These are phyloP conservation scores for Halictus rubicundus DNA, from an alignment of 1,140 invertebrate genomes.

Conservation along the genomic window DNA sequence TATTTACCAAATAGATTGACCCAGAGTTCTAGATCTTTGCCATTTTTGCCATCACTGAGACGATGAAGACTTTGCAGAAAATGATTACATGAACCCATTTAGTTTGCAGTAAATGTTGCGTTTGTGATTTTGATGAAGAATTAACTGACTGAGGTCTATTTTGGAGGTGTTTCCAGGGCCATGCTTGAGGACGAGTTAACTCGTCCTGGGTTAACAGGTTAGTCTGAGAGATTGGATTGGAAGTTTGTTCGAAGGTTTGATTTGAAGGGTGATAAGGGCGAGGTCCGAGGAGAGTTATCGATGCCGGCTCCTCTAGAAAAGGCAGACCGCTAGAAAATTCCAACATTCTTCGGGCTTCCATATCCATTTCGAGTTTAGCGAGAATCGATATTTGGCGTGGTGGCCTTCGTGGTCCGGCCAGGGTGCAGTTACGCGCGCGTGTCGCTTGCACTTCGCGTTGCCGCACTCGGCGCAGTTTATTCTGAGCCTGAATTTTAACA, in stretches of 20 bases:
- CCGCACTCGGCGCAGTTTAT: background rate
- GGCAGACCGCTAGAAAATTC: constrained; percentile 69
- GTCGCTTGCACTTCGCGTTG: constrained; percentile 23
- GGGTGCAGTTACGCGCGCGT: constrained; percentile 35
- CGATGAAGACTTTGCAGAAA: no score
- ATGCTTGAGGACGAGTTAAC: background rate
- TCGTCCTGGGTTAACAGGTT: background rate
- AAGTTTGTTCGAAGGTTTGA: background rate
- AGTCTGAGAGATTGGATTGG: background rate
- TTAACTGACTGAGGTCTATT: no score
- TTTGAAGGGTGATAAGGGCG: constrained; percentile 1
- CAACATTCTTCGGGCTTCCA: constrained; percentile 73
- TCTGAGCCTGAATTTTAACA: background rate
- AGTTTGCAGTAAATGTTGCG: no score
- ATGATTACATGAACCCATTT: no score
- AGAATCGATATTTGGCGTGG: constrained; percentile 70
- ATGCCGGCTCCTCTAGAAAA: background rate
- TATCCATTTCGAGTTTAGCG: constrained; percentile 74
- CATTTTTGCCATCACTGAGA: no score
- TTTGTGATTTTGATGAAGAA: no score
- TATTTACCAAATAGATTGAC: no score
- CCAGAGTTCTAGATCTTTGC: no score
- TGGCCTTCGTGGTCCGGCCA: constrained; percentile 47
- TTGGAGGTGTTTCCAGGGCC: no score
- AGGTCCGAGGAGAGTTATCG: constrained; percentile 14